Conservation (phyloP, 2,797 vertebrate genomes). For the Arrhamphus sclerolepis region DNA sequence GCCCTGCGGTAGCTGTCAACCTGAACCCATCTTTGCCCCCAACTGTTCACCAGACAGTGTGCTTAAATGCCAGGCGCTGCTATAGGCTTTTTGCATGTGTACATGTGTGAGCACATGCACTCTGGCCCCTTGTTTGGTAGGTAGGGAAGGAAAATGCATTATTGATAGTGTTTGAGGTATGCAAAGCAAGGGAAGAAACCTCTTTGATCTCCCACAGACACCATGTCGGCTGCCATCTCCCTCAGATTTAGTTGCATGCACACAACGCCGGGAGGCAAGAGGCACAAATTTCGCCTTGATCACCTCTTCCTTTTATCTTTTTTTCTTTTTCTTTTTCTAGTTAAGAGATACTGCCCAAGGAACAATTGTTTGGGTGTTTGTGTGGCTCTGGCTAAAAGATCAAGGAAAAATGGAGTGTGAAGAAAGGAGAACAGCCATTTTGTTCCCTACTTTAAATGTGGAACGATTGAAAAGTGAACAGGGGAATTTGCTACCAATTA, state of each 20-base stretch:
- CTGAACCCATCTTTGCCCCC: conserved; percentile 40
- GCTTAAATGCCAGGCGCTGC: conserved; percentile 57
- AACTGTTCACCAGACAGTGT: conserved; percentile 34
- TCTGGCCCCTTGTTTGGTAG: conserved; percentile 27
- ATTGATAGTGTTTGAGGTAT: conserved; percentile 74
- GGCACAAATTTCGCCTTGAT: conserved; percentile 67
- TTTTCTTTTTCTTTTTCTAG: conserved; percentile 28
- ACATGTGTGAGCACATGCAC: conserved; percentile 19
- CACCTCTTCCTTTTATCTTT: conserved; percentile 65
- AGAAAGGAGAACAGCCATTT: conserved; percentile 35
- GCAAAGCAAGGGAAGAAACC: conserved; percentile 64
- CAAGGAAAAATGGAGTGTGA: conserved; percentile 3
- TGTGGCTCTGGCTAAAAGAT: conserved; percentile 39
- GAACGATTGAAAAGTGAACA: conserved; percentile 63
- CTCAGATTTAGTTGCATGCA: conserved; percentile 51
- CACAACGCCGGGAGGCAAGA: conserved; percentile 54
- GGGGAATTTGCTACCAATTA: conserved; percentile 69
- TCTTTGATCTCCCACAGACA: conserved; percentile 72
- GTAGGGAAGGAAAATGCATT: conserved; percentile 68
- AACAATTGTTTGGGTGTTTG: conserved; percentile 56
- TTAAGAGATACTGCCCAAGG: conserved; percentile 41
- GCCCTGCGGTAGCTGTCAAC: conserved; percentile 55
- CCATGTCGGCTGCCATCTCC: conserved; percentile 57
- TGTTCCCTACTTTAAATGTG: conserved; percentile 55
- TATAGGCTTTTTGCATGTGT: conserved; percentile 45